phyloP scores from a whole-genome alignment of 2,797 vertebrate species.

The Sebastes melanostomus region DNA sequence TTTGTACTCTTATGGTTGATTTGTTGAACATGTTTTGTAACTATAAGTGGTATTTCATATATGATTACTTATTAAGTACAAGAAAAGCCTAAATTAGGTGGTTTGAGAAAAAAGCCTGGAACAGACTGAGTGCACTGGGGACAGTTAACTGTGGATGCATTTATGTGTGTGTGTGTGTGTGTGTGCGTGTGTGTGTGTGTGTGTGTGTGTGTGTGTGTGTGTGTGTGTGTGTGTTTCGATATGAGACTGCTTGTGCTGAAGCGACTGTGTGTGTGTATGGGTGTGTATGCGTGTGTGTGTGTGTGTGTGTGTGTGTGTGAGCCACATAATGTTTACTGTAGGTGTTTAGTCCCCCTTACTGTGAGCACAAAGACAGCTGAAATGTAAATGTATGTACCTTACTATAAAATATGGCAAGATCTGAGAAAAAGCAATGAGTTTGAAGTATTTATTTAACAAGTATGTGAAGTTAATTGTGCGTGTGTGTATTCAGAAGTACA shows the following conservation, averaged over 20 bases:
- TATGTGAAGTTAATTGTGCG: neutral
- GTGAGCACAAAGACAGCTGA: slow-evolving; percentile 83
- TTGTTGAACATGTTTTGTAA: slow-evolving; percentile 79
- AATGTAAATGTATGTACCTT: slow-evolving; percentile 82
- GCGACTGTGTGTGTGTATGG: neutral
- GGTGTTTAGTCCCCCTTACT: slow-evolving; percentile 75
- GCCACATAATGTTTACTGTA: slow-evolving; percentile 63
- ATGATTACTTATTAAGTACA: slow-evolving; percentile 63
- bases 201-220: neutral
- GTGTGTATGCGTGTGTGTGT: neutral
- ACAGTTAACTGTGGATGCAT: slow-evolving; percentile 43
- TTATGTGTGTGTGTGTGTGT: slow-evolving; percentile 5
- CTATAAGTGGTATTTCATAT: slow-evolving; percentile 80
- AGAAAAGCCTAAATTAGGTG: slow-evolving; percentile 80
- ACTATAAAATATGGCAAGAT: slow-evolving; percentile 82
- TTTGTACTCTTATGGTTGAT: slow-evolving; percentile 69
- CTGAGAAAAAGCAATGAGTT: slow-evolving; percentile 53
- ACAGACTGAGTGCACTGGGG: slow-evolving; percentile 59
- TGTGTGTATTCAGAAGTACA: neutral
- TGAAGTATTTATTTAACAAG: slow-evolving; percentile 40
- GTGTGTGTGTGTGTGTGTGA: slow-evolving; percentile 13
- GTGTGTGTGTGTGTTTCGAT: slow-evolving; percentile 24
- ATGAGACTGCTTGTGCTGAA: slow-evolving; percentile 19
- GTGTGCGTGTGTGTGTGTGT: slow-evolving; percentile 5
- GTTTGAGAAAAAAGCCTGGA: slow-evolving; percentile 39